Evolutionary conservation across 2,888 invertebrate species (phyloP).

Genomic region (Pterobdella sp.): DNA sequence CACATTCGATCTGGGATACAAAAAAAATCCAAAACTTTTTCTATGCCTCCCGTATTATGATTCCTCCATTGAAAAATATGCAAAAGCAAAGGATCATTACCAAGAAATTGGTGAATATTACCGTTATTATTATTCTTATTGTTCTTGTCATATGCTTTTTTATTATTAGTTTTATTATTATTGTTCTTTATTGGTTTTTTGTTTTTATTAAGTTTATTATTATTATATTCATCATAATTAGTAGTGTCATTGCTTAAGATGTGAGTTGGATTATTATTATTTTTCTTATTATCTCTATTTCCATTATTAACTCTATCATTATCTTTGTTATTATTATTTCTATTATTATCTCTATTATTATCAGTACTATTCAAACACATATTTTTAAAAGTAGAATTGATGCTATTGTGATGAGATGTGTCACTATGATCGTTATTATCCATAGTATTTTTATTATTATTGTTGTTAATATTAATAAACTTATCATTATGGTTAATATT

Average conservation of each 20-base stretch:
- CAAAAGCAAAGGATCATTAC: not conserved
- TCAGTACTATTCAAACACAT: not conserved
- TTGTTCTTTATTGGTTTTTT: not conserved
- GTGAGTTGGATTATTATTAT: not conserved
- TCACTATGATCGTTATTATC: no score
- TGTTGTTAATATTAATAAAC: slow-evolving; percentile 2
- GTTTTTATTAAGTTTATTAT: not conserved
- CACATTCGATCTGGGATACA: not conserved
- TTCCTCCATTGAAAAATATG: not conserved
- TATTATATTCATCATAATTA: not conserved
- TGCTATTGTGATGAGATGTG: no score
- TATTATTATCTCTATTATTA: not conserved
- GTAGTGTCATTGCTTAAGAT: not conserved
- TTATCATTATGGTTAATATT: slow-evolving; percentile 14
- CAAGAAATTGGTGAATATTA: not conserved
- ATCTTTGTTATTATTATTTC: not conserved
- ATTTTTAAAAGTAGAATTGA: no score
- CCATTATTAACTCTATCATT: not conserved
- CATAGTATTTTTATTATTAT: slow-evolving; percentile 11
- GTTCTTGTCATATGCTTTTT: not conserved
- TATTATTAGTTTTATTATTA: not conserved
- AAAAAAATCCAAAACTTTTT: not conserved
- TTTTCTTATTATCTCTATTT: not conserved
- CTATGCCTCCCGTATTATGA: no score
- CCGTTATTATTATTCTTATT: not conserved